Percentiles rank a stretch among this genome's conserved stretches.
These are phyloP conservation scores for Neosilurus mollespiculum DNA, from an alignment of 2,797 vertebrate species.

Conservation along the genomic window DNA sequence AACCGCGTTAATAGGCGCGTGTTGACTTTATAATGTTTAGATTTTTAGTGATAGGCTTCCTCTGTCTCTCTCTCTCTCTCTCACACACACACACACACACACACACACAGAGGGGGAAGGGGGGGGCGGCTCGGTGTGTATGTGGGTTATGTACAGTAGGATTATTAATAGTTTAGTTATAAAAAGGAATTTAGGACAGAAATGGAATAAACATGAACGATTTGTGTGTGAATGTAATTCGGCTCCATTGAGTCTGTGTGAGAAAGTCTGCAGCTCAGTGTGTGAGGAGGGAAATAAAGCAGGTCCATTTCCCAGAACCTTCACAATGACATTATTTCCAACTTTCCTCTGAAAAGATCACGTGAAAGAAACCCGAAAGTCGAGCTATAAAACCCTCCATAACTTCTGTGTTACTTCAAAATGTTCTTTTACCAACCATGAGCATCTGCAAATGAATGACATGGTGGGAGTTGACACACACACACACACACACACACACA, in stretches of 20 bases:
- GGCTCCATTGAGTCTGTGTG: background rate
- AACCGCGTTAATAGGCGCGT: no score
- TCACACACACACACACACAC: no score
- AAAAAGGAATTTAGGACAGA: no score
- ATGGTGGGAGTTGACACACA: slow-evolving; percentile 24
- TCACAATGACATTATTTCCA: slow-evolving; percentile 35
- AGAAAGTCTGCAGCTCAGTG: background rate
- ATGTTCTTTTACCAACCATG: slow-evolving; percentile 31
- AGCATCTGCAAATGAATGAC: slow-evolving; percentile 36
- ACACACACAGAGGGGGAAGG: no score
- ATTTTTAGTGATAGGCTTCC: no score
- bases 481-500: background rate
- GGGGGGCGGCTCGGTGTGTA: no score
- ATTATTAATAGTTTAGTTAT: no score
- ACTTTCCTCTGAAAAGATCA: slow-evolving; percentile 10
- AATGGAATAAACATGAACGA: no score
- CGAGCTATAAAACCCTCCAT: slow-evolving; percentile 1
- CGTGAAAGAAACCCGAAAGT: slow-evolving; percentile 15
- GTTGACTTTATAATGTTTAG: background rate
- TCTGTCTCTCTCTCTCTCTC: no score
- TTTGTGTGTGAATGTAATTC: background rate
- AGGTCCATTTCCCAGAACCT: slow-evolving; percentile 50
- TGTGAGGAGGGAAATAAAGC: slow-evolving; percentile 49
- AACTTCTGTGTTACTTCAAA: slow-evolving; percentile 10
- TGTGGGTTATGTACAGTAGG: no score